A percentile compares a stretch with the other conserved stretches of the same genome.
Evolutionary conservation across 2,113 vertebrate genomes (phyloP).

Genomic region (Osmerus eperlanus): DNA sequence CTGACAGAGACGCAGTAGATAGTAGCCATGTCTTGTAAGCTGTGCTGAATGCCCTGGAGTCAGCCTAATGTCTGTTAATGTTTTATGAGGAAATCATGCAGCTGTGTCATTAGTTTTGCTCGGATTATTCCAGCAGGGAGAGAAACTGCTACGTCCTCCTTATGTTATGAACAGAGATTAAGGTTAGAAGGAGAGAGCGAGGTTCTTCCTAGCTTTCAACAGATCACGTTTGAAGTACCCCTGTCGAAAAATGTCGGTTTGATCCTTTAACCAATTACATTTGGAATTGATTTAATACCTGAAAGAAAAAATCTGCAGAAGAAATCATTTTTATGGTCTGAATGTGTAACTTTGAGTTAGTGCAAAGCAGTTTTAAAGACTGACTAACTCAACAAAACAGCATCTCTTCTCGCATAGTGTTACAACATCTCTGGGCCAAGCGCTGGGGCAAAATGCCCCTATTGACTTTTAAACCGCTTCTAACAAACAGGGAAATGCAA

Average conservation of each 20-base stretch:
- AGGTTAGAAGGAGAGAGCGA: background rate
- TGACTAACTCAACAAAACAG: too few relatives aligned
- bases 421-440: background rate
- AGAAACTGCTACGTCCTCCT: constrained; percentile 16
- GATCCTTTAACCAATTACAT: too few relatives aligned
- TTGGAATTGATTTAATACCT: too few relatives aligned
- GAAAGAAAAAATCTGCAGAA: too few relatives aligned
- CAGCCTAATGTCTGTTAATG: constrained; percentile 37
- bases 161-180: constrained; percentile 9
- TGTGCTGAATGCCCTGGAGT: constrained; percentile 10
- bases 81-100: constrained; percentile 42
- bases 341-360: too few relatives aligned
- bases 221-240: too few relatives aligned
- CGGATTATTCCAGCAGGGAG: constrained; percentile 48
- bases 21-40: constrained; percentile 2
- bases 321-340: too few relatives aligned
- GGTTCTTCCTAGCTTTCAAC: background rate
- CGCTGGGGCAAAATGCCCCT: background rate
- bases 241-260: too few relatives aligned
- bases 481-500: background rate
- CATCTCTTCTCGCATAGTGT: too few relatives aligned
- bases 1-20: too few relatives aligned
- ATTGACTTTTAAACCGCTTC: background rate
- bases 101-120: constrained; percentile 51
- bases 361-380: too few relatives aligned